Evolutionary conservation across 2,888 invertebrate genomes (phyloP), one percentile per base, ranked within the genome.

Genomic region (Eupeodes latifasciatus): DNA sequence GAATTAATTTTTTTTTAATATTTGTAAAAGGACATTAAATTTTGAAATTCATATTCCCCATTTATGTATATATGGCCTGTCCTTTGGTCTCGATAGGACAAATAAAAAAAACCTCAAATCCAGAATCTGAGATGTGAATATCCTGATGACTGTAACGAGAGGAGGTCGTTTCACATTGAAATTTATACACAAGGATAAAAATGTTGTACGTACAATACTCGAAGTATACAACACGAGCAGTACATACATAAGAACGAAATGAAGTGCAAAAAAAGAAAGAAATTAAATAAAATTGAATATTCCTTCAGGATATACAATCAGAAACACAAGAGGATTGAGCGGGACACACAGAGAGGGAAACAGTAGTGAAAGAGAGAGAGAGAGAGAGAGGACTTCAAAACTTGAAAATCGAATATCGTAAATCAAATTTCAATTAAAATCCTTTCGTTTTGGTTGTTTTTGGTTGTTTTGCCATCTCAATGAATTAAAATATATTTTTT

Each of bases 401-500:
- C 77, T 77, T 89, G 87, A 83, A 89, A 90, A 90, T 90, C 89
- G 90, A 90, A 89, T 85, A 87, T 89, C 90, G 90, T 90, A 90
- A 90, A 90, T 90, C 90, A 90, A 90, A 90, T 89, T 90, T 90
- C 90, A 90, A 90, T 90, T 90, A 90, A 90, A 90, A 90, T 90
- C 90, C 87, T 82, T 85, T 89, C 82, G 86, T 69, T 67, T 57
- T 74, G 81, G 81, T 77, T 74, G 78, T 87, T 82, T 76, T 80
- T 88, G 85, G 77, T 75, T 88, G 88, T 78, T 85, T 85, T 81
- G 64, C 69, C 84, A 81, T 84, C 84, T 78, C 85, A 78, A 88
- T 85, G 78, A 88, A 88, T 88, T 88, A 85, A 85, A 78, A 88
- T 88, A 85, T 88, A 59, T 75, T 81, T 75, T 44, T 75, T 44